phyloP scores from a whole-genome alignment of 1,140 invertebrate genomes.

The Ips nitidus region DNA sequence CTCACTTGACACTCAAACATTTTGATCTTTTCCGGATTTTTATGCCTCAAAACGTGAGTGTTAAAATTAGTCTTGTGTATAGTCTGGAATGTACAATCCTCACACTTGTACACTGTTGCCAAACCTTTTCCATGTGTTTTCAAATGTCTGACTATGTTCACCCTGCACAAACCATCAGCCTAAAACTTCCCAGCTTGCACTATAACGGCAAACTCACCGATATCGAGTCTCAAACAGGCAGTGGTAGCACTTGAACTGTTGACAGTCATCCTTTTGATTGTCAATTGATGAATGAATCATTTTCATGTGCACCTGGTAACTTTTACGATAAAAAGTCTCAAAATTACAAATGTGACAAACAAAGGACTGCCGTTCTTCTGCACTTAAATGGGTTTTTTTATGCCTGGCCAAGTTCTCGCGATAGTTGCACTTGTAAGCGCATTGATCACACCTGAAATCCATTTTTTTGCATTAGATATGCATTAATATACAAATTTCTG shows the following conservation, averaged over 20 bases:
- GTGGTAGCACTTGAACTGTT: constrained; percentile 24
- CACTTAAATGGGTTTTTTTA: constrained; percentile 20
- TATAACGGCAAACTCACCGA: constrained; percentile 5
- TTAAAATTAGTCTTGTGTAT: constrained; percentile 29
- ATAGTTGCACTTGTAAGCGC: constrained; percentile 20
- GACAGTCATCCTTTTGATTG: constrained; percentile 1
- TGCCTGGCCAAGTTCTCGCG: constrained; percentile 20
- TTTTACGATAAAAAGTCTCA: constrained; percentile 17
- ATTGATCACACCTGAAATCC: constrained; percentile 27
- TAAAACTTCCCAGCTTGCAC: neutral
- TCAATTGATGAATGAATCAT: constrained; percentile 12
- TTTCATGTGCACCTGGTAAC: constrained; percentile 24
- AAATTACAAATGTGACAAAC: constrained; percentile 17
- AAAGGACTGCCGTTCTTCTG: constrained; percentile 18
- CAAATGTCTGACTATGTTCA: constrained; percentile 24
- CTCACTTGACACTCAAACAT: constrained; percentile 20
- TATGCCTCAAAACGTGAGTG: constrained; percentile 24
- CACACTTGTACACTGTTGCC: constrained; percentile 15
- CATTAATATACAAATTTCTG: no score
- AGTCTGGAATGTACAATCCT: constrained; percentile 22
- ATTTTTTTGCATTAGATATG: neutral
- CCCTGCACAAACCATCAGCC: constrained; percentile 10
- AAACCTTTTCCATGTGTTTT: constrained; percentile 22
- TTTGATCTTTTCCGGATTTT: constrained; percentile 19
- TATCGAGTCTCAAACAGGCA: constrained; percentile 25